Evolutionary conservation across 1,140 invertebrate species (phyloP).

Genomic region (Trichomalopsis sarcophagae): DNA sequence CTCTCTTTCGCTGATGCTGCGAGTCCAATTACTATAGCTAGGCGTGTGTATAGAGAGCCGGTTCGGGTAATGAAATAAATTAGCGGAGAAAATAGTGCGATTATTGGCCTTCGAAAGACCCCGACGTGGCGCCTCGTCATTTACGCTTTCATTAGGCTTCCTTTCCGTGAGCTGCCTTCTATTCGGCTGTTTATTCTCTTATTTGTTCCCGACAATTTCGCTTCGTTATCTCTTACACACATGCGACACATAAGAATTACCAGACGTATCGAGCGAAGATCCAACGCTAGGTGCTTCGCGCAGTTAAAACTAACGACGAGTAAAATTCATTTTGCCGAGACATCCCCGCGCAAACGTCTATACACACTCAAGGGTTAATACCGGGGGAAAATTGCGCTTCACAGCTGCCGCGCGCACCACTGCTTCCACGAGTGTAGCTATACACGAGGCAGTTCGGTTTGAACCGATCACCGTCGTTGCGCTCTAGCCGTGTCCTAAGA

Average conservation of each 20-base stretch:
- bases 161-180: slow-evolving; percentile 42
- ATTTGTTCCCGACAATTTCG: not conserved
- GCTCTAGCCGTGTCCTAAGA: not conserved
- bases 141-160: slow-evolving; percentile 53
- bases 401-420: not conserved
- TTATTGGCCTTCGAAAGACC: slow-evolving; percentile 46
- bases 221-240: no score
- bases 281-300: no score
- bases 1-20: slow-evolving; percentile 2
- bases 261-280: no score
- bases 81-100: slow-evolving; percentile 55
- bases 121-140: slow-evolving; percentile 32
- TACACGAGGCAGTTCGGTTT: not conserved
- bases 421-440: not conserved
- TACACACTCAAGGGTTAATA: not conserved
- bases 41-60: not conserved
- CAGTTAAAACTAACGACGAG: not conserved
- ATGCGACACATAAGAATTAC: no score
- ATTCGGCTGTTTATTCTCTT: slow-evolving; percentile 51
- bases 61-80: slow-evolving; percentile 56
- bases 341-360: not conserved
- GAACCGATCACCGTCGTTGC: not conserved
- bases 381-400: slow-evolving; percentile 4
- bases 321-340: not conserved
- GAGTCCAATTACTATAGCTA: not conserved